A percentile compares a stretch with the other conserved stretches of the same genome.
Evolutionary conservation across 2,113 vertebrate genomes (phyloP).

Genomic region (Lophochroa leadbeateri): DNA sequence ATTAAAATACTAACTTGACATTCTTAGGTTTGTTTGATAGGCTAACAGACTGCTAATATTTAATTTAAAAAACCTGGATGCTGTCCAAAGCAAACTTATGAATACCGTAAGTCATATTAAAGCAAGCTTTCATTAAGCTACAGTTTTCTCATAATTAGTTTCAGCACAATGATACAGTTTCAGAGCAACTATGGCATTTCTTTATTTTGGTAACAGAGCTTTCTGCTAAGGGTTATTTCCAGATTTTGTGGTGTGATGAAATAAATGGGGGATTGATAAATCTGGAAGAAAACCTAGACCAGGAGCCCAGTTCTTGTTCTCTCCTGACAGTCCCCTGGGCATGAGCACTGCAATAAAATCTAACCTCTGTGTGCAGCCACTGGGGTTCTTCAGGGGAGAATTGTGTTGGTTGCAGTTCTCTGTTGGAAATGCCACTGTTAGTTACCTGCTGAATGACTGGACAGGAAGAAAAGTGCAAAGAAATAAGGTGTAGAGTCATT

Average conservation of each 20-base stretch:
- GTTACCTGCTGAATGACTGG: background rate
- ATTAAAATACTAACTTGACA: conserved; percentile 51
- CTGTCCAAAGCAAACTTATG: conserved; percentile 59
- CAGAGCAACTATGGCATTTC: conserved; percentile 41
- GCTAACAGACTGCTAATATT: conserved; percentile 58
- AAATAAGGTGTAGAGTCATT: background rate
- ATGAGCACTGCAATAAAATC: background rate
- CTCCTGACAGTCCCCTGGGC: background rate
- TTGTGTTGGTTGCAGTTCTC: background rate
- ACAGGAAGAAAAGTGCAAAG: background rate
- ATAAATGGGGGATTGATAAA: background rate
- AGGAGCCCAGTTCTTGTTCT: background rate
- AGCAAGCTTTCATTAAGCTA: conserved; percentile 64
- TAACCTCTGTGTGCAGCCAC: background rate
- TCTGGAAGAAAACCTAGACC: background rate
- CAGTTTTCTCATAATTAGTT: conserved; percentile 61
- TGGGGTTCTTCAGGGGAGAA: background rate
- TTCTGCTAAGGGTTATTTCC: conserved; percentile 50
- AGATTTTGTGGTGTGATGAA: background rate
- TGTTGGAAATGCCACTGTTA: background rate
- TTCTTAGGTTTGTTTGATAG: conserved; percentile 64
- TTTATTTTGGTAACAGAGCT: conserved; percentile 24
- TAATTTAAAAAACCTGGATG: conserved; percentile 59
- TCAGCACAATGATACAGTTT: conserved; percentile 35
- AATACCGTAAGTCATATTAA: conserved; percentile 62